Conservation (phyloP, 2,888 invertebrate species). For the Spilarctia lutea region DNA sequence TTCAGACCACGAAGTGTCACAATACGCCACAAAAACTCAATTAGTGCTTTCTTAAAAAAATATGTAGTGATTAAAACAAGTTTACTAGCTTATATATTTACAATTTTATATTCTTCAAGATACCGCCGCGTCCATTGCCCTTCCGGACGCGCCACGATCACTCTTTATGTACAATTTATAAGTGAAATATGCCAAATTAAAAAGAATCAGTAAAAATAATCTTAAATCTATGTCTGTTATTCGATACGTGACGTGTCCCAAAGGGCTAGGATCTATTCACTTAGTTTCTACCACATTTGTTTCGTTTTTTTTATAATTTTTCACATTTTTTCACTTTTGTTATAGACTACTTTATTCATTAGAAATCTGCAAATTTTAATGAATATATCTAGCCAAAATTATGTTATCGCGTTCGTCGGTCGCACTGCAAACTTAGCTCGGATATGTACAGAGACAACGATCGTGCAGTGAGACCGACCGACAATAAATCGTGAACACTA, state of each 20-base stretch:
- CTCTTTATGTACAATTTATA: constrained; percentile 71
- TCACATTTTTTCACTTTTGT: constrained; percentile 61
- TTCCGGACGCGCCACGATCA: constrained; percentile 47
- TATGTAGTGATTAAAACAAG: constrained; percentile 79
- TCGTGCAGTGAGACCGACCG: constrained; percentile 47
- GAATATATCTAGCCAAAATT: constrained; percentile 63
- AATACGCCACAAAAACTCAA: constrained; percentile 58
- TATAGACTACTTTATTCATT: constrained; percentile 75
- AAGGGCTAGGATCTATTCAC: constrained; percentile 59
- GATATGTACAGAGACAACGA: constrained; percentile 53
- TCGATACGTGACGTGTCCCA: constrained; percentile 49
- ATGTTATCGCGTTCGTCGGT: constrained; percentile 50
- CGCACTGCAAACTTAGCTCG: constrained; percentile 48
- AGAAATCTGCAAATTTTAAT: constrained; percentile 64
- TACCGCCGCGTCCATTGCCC: constrained; percentile 41
- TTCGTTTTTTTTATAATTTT: constrained; percentile 54
- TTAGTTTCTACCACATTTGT: constrained; percentile 63
- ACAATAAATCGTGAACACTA: constrained; percentile 69
- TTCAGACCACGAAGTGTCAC: constrained; percentile 54
- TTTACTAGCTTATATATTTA: constrained; percentile 76
- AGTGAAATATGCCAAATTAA: constrained; percentile 56
- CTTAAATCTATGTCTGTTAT: constrained; percentile 54
- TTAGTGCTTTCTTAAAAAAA: constrained; percentile 80
- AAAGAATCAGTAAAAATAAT: constrained; percentile 49
- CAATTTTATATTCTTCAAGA: constrained; percentile 64